These are phyloP conservation scores for Tolmerus cingulatus DNA, from an alignment of 2,888 invertebrate species.

Conservation along the genomic window DNA sequence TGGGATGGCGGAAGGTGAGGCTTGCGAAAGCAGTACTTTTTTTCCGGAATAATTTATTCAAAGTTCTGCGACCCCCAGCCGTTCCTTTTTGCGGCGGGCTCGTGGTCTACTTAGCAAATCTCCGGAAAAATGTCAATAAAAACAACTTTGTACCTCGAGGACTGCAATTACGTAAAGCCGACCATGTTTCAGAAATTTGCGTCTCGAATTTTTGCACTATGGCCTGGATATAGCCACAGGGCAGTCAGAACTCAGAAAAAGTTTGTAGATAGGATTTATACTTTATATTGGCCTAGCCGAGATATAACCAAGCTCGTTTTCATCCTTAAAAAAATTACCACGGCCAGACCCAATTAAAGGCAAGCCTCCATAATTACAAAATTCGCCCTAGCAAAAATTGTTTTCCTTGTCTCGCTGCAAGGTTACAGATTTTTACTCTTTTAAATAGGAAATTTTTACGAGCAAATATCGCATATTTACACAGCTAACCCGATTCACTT, in stretches of 20 bases:
- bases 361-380: neutral
- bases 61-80: neutral
- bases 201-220: neutral
- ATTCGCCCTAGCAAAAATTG: neutral
- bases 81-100: neutral
- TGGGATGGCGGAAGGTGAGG: neutral
- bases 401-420: neutral
- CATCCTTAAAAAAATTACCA: neutral
- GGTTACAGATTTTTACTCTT: neutral
- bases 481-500: neutral
- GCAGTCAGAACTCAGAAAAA: neutral
- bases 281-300: neutral
- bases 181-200: neutral
- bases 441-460: neutral
- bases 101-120: neutral
- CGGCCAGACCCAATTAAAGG: neutral
- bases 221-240: neutral
- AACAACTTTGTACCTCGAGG: neutral
- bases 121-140: neutral
- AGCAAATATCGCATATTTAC: neutral
- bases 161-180: neutral
- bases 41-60: conserved; percentile 14
- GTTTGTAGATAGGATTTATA: neutral
- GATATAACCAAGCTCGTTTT: neutral
- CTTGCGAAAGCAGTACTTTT: neutral